These are phyloP conservation scores for Pangasius mekongensis DNA, from an alignment of 2,797 vertebrate genomes.

Conservation along the genomic window DNA sequence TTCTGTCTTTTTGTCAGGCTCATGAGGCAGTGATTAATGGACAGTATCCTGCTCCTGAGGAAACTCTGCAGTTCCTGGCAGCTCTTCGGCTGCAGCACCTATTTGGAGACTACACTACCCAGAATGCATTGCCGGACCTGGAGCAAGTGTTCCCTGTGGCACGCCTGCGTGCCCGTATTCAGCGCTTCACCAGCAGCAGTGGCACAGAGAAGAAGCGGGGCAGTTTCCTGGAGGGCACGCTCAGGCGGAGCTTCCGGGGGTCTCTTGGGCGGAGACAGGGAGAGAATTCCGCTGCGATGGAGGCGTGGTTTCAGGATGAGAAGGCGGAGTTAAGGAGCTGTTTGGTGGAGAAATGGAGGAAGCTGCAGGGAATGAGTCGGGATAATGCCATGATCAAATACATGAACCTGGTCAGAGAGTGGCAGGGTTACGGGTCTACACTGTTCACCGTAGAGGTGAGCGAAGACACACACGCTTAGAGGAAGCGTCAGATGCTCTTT, in stretches of 20 bases:
- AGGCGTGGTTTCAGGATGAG: conserved; percentile 94
- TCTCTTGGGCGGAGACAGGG: conserved; percentile 81
- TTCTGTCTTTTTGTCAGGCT: conserved; percentile 73
- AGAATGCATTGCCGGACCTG: conserved; percentile 76
- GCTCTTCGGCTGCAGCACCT: conserved; percentile 93
- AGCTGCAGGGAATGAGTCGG: conserved; percentile 89
- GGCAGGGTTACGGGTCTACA: conserved; percentile 94
- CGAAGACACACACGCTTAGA: background rate
- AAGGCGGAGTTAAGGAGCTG: conserved; percentile 80
- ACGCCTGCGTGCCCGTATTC: conserved; percentile 86
- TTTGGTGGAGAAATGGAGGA: conserved; percentile 94
- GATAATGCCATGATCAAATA: conserved; percentile 94
- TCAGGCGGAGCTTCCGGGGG: conserved; percentile 90
- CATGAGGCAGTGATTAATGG: conserved; percentile 93
- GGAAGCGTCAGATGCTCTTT: background rate
- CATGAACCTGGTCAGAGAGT: conserved; percentile 92
- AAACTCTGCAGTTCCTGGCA: conserved; percentile 92
- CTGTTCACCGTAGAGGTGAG: conserved; percentile 95
- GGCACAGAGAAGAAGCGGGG: conserved; percentile 84
- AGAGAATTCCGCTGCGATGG: conserved; percentile 88
- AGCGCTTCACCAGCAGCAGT: conserved; percentile 73
- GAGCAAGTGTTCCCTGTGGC: conserved; percentile 89
- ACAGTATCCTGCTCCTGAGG: conserved; percentile 93
- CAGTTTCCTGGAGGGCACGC: conserved; percentile 93
- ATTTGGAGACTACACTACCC: conserved; percentile 80